Evolutionary conservation across 2,797 vertebrate genomes (phyloP).

Genomic region (Acridotheres tristis): DNA sequence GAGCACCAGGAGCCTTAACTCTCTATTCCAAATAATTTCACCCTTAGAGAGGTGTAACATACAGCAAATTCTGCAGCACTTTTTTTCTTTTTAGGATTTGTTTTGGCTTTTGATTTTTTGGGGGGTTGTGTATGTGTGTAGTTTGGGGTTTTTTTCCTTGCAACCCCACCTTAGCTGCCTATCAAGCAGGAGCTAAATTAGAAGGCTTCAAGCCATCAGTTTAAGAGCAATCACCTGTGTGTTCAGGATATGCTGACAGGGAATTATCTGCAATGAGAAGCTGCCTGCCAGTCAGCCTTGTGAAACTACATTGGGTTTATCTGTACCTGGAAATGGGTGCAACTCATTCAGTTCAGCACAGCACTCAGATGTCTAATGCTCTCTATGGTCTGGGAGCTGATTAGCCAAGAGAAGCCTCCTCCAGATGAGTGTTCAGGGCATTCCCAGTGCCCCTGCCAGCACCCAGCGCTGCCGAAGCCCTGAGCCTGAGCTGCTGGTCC

Average conservation of each 20-base stretch:
- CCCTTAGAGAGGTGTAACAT: not conserved
- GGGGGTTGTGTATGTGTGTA: not conserved
- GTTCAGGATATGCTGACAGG: conserved; percentile 62
- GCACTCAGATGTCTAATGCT: not conserved
- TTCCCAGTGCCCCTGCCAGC: not conserved
- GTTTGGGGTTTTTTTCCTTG: not conserved
- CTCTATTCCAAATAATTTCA: not conserved
- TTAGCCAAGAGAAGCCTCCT: not conserved
- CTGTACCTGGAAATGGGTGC: not conserved
- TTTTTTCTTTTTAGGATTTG: not conserved
- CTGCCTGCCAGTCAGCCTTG: conserved; percentile 62
- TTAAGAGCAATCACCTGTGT: conserved; percentile 74
- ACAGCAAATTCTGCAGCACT: not conserved
- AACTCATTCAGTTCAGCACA: not conserved
- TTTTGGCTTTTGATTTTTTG: not conserved
- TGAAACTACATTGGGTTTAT: conserved; percentile 37
- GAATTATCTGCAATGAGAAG: conserved; percentile 70
- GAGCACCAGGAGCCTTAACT: not conserved
- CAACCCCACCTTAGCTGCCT: conserved; percentile 23
- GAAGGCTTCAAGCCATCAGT: conserved; percentile 71
- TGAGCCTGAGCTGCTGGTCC: not conserved
- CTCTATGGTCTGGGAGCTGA: not conserved
- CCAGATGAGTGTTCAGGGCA: not conserved
- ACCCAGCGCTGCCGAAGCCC: accelerated
- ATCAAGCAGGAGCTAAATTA: conserved; percentile 68